Base-by-base conservation (phyloP, 2,888 invertebrate species). In the Coelopa pilipes region DNA sequence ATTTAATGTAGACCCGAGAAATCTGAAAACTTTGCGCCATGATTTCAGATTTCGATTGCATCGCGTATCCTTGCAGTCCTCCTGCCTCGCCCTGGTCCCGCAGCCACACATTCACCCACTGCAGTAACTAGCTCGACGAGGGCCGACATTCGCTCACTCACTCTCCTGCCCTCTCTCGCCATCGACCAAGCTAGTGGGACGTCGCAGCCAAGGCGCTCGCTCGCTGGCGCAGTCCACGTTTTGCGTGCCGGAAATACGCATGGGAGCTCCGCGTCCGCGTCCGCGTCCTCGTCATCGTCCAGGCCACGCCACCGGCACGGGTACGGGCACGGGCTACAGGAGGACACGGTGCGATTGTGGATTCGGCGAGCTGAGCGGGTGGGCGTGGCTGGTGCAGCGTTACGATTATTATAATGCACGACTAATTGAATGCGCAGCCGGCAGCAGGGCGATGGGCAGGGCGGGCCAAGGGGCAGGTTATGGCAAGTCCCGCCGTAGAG, bases 201-300 rank as follows among this genome's bases (percentile, higher is more conserved):
- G 13, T 24, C n/a, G 49, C 24, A 47, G 50, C 50, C 15, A 46
- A 68, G 62, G 63, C 50, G 62, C 59, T 71, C 55, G 59, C 50
- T 63, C 50, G 47, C 53, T 55, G 53, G 24, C 11, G 53, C 34
- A 71, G 46, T 65, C 62, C 62, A 63, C 17, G 45, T 55, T 65
- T 65, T 46, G 53, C 63, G 57, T 71, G 71, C 45, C 70, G 60
- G 62, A 70, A 70, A 70, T 70, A 70, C 70, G 60, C 70, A 55
- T 62, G 70, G 70, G 70, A 62, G 50, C 50, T 70, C 49, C 46
- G 62, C 62, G 46, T 53, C 15, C 53, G 49, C 49, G 49, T 13
- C 49, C 4, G 12, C n/a, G n/a, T 62, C 34, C 34, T 21, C 24
- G 60, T 12, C 24, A n/a, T 60, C 21, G 19, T 34, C 21, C 15